A percentile compares a stretch with the other conserved stretches of the same genome.
These are phyloP conservation scores for Stichopus chloronotus DNA, from an alignment of 35 echinoderm and acorn worm species.

Conservation along the genomic window DNA sequence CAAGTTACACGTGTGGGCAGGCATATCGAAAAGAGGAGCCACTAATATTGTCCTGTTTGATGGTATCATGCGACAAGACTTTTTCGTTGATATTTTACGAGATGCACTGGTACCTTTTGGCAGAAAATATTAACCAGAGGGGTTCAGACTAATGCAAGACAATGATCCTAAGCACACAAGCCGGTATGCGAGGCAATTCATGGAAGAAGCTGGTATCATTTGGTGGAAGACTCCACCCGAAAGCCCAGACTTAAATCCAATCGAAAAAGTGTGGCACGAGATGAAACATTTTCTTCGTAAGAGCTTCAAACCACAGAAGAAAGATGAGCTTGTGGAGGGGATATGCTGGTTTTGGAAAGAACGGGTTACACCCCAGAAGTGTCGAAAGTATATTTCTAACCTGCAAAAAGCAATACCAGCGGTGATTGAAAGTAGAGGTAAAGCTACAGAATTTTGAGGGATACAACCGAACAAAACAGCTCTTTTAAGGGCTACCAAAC, in stretches of 20 bases:
- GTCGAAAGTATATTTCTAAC: conserved; percentile 62
- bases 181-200: background rate
- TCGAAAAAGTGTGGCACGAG: conserved; percentile 67
- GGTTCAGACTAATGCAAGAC: conserved; percentile 60
- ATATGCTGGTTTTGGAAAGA: conserved; percentile 59
- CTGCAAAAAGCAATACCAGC: conserved; percentile 64
- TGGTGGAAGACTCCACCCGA: conserved; percentile 67
- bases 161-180: conserved; percentile 69
- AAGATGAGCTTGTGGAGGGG: conserved; percentile 56
- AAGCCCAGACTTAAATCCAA: conserved; percentile 71
- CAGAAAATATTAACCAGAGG: conserved; percentile 32
- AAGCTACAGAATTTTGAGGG: background rate
- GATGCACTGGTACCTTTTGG: conserved; percentile 40
- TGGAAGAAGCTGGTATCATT: conserved; percentile 48
- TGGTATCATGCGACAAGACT: conserved; percentile 48
- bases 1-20: conserved; percentile 65
- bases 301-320: conserved; percentile 40
- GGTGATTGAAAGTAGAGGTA: background rate
- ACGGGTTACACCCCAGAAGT: conserved; percentile 10
- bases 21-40: conserved; percentile 40
- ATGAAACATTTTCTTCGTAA: conserved; percentile 50
- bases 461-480: background rate
- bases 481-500: background rate
- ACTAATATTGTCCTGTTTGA: conserved; percentile 53
- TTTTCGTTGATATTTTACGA: conserved; percentile 55